Evolutionary conservation across 2,888 invertebrate genomes (phyloP).

Genomic region (Carpatolechia fugitivella): DNA sequence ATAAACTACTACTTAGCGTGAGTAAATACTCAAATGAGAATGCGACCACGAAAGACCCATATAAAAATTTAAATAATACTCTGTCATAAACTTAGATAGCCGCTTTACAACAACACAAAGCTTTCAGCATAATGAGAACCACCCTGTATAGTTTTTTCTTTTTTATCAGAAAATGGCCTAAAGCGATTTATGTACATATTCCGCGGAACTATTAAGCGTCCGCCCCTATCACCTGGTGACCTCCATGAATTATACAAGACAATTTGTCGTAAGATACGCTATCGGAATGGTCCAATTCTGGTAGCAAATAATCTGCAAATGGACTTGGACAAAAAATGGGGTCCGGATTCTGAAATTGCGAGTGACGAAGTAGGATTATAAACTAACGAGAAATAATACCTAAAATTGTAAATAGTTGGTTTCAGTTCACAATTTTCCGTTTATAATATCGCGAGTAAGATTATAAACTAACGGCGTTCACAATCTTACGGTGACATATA

Average conservation of each 20-base stretch:
- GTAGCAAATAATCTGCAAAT: conserved; percentile 19
- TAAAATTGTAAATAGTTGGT: too few species aligned
- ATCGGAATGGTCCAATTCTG: conserved; percentile 40
- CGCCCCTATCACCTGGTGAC: conserved; percentile 54
- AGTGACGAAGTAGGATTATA: not conserved
- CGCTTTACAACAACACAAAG: conserved; percentile 27
- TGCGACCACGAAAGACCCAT: not conserved
- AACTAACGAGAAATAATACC: too few species aligned
- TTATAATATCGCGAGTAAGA: too few species aligned
- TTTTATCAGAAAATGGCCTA: conserved; percentile 20
- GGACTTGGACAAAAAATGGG: conserved; percentile 6
- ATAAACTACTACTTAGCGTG: not conserved
- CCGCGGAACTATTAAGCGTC: conserved; percentile 34
- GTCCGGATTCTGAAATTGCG: not conserved
- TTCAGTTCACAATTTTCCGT: too few species aligned
- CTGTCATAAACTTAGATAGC: not conserved
- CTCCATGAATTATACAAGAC: conserved; percentile 64
- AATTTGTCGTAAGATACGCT: conserved; percentile 59
- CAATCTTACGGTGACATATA: too few species aligned
- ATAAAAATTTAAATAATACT: conserved; percentile 5
- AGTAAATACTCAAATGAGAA: not conserved
- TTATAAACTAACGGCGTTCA: too few species aligned
- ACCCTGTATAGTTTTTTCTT: conserved; percentile 28
- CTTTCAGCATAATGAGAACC: conserved; percentile 55
- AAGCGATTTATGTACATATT: conserved; percentile 51